Evolutionary conservation across 2,113 vertebrate species (phyloP).

Genomic region (Halichoerus grypus): DNA sequence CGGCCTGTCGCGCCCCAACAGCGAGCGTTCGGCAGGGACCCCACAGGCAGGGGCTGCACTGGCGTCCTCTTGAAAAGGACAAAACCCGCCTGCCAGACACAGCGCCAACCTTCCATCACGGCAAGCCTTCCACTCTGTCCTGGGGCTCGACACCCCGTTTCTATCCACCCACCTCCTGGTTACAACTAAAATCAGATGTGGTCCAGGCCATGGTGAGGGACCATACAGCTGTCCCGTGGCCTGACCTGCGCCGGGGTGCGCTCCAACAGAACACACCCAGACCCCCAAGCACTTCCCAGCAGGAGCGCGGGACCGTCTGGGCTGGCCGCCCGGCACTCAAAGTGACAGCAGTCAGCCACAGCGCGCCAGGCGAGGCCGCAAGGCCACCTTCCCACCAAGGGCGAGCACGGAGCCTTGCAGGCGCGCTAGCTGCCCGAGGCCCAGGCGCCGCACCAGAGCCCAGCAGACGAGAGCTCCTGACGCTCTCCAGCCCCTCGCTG

Average conservation of each 20-base stretch:
- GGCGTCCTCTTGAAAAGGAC: not conserved
- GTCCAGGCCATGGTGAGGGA: not conserved
- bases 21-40: not conserved
- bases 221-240: not conserved
- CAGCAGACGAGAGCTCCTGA: not conserved
- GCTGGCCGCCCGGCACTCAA: accelerated
- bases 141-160: not conserved
- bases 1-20: not conserved
- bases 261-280: not conserved
- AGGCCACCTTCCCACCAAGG: not conserved
- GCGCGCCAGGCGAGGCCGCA: not conserved
- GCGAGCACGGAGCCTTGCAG: not conserved
- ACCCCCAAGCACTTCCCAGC: not conserved
- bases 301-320: not conserved
- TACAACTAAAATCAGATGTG: not conserved
- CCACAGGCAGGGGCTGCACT: not conserved
- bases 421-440: not conserved
- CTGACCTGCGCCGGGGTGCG: not conserved
- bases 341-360: not conserved
- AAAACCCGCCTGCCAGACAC: not conserved
- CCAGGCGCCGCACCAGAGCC: not conserved
- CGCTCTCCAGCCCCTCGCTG: not conserved
- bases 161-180: too few relatives aligned
- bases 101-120: not conserved
- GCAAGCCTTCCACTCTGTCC: not conserved